Conservation (phyloP, 2,888 invertebrate species). For the Cotesia congregata region DNA sequence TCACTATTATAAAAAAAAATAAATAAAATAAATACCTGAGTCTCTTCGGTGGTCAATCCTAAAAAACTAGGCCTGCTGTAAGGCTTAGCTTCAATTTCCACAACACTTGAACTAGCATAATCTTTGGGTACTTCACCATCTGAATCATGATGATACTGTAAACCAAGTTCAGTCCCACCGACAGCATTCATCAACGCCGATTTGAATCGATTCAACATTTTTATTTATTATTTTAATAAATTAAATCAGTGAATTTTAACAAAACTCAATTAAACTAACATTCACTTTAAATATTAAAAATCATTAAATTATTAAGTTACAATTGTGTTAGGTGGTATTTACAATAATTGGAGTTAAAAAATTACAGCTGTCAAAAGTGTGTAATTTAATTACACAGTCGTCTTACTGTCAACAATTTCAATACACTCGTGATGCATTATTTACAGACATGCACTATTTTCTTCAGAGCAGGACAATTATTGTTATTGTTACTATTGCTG, state of each 20-base stretch:
- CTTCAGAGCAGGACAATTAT: neutral
- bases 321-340: neutral
- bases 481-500: neutral
- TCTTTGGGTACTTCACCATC: conserved; percentile 59
- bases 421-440: neutral
- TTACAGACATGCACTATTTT: neutral
- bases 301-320: neutral
- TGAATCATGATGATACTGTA: conserved; percentile 62
- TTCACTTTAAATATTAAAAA: neutral
- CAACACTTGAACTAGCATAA: conserved; percentile 57
- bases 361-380: neutral
- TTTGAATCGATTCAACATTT: conserved; percentile 77
- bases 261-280: neutral
- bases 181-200: conserved; percentile 77
- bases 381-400: neutral
- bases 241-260: neutral
- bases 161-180: conserved; percentile 69
- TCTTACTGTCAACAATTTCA: neutral
- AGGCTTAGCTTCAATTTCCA: conserved; percentile 63
- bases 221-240: conserved; percentile 37
- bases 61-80: conserved; percentile 68
- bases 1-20: neutral
- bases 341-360: neutral
- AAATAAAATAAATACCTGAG: conserved; percentile 57
- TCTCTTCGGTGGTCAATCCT: conserved; percentile 66